Evolutionary conservation across 1,140 invertebrate species (phyloP), one percentile per base, ranked within the genome.

Genomic region (Pseudomyrmex flavicornis): DNA sequence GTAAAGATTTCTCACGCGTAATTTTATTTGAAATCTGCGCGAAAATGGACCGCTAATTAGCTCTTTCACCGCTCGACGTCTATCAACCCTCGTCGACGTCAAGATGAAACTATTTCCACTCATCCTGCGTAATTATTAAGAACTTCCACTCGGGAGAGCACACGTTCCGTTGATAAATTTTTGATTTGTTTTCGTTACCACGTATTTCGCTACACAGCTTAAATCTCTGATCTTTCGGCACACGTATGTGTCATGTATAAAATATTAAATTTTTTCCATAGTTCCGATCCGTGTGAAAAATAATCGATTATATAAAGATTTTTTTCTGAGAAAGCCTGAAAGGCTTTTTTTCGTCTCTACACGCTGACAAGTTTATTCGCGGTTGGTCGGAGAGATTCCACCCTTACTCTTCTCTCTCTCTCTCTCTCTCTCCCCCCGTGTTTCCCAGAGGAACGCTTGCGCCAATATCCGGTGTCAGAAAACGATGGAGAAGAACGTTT

Each of bases 311-410:
- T 72, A 59, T 72, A 59, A 80, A 48, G 44, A 52, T 59, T 70
- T 59, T 44, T 26, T 17, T 66, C 44, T 13, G 17, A 26, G 26
- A 26, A 48, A 80, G 76, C 44, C 20, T 48, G 35, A 59, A n/a
- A 73, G 17, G 22, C 56, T 13, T 74, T 82, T 82, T 17, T 20
- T 17, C 17, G 35, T 61, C 58, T 59, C 58, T 50, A 75, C 15
- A 13, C 44, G 52, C 22, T 82, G 76, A 84, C 75, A 79, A 84
- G 76, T 84, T 84, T 84, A 82, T 84, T 84, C 83, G 83, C 77
- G 65, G 59, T 63, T 83, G 77, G 79, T 72, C 76, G 83, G 65
- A 35, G 35, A 35, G 35, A 84, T 84, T 84, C 56, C 73, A 76
- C 62, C 72, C 68, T 72, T 54, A 2, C 46, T 72, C 4, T 0